phyloP scores from a whole-genome alignment of 2,797 vertebrate genomes.

The Coregonus ussuriensis region DNA sequence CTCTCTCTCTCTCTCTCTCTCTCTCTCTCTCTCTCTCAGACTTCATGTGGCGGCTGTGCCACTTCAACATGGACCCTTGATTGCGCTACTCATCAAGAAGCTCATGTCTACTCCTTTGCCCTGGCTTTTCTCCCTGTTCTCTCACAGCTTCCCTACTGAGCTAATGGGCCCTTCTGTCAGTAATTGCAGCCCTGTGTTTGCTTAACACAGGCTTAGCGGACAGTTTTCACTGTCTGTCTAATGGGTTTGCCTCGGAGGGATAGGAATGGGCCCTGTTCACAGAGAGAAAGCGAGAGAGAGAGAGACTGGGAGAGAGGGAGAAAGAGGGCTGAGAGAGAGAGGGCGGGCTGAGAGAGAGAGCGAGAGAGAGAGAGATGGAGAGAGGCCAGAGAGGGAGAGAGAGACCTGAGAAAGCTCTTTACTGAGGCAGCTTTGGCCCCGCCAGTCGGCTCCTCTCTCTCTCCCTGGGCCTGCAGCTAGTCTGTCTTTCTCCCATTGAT shows the following conservation, averaged over 20 bases:
- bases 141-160: constrained; percentile 3
- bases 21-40: not conserved
- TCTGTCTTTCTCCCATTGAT: constrained; percentile 49
- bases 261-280: not conserved
- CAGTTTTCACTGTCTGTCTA: not conserved
- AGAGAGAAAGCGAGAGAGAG: not conserved
- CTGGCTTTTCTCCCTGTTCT: not conserved
- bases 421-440: not conserved
- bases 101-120: not conserved
- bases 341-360: no score
- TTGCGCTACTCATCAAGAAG: not conserved
- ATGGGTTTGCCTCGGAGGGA: not conserved
- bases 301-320: no score
- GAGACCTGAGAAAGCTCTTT: not conserved
- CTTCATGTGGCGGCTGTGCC: not conserved
- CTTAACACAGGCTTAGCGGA: not conserved
- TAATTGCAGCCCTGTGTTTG: constrained; percentile 4
- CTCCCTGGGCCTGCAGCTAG: constrained; percentile 29
- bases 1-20: not conserved
- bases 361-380: no score
- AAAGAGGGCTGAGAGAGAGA: no score
- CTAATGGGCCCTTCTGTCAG: not conserved
- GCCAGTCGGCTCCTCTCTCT: no score
- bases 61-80: not conserved
- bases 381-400: not conserved